Conservation (phyloP, 2,888 invertebrate genomes). For the Limenitis camilla region DNA sequence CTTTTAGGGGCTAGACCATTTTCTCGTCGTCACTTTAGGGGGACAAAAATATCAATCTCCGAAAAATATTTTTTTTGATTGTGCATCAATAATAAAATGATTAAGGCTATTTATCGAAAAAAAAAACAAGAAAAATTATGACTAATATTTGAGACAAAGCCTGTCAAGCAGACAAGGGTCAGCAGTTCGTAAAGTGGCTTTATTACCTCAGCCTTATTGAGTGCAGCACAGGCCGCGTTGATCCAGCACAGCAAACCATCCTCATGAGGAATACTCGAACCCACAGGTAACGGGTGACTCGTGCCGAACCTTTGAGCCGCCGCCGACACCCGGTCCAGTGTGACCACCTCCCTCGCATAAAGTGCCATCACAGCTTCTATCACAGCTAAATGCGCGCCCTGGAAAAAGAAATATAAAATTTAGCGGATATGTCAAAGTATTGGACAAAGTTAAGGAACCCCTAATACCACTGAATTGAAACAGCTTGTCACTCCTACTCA, state of each 20-base stretch:
- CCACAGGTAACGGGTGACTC: slow-evolving; percentile 61
- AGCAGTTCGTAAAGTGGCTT: neutral
- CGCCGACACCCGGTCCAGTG: slow-evolving; percentile 88
- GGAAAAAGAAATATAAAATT: slow-evolving; percentile 35
- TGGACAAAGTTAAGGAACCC: no score
- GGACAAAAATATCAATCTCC: neutral
- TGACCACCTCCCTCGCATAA: slow-evolving; percentile 94
- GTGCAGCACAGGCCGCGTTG: slow-evolving; percentile 87
- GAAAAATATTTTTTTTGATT: no score
- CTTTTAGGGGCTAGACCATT: no score
- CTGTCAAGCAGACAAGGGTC: no score
- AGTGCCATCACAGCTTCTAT: slow-evolving; percentile 96
- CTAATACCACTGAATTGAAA: no score
- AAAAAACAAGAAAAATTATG: no score
- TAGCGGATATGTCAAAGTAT: neutral
- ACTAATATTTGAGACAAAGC: no score
- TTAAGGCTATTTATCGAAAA: no score
- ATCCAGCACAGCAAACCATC: slow-evolving; percentile 92
- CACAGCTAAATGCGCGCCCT: slow-evolving; percentile 96
- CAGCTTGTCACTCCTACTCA: no score
- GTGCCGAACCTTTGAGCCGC: slow-evolving; percentile 86
- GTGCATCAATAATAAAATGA: no score
- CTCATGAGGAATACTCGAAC: slow-evolving; percentile 78
- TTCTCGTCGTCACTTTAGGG: no score
- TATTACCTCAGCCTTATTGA: slow-evolving; percentile 71